These are phyloP conservation scores for Meloidogyne floridensis DNA, from an alignment of 1,140 invertebrate species.

Conservation along the genomic window DNA sequence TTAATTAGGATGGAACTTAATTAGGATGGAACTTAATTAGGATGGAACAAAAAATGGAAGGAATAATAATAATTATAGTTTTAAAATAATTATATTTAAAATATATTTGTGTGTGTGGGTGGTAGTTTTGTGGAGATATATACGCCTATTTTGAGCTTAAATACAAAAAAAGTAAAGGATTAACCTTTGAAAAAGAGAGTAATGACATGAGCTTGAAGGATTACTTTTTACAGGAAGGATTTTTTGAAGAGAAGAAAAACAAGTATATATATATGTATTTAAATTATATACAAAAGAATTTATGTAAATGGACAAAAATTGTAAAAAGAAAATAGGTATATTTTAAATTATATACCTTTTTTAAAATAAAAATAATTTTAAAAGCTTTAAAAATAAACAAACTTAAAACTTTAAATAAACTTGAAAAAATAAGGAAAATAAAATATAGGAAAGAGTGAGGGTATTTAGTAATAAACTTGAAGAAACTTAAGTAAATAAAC, in stretches of 20 bases:
- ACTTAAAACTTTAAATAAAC: background rate
- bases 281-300: background rate
- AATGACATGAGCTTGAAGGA: background rate
- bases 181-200: background rate
- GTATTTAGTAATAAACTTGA: background rate
- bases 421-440: background rate
- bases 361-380: too few relatives aligned
- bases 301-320: background rate
- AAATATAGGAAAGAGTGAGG: background rate
- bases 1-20: too few relatives aligned
- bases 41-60: background rate
- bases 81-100: background rate
- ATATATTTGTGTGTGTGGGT: background rate
- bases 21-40: too few relatives aligned
- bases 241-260: background rate
- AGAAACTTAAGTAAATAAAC: slow-evolving; percentile 12
- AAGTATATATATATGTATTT: background rate
- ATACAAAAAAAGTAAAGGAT: background rate
- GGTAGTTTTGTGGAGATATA: background rate
- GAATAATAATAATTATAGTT: background rate
- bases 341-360: too few relatives aligned
- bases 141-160: background rate
- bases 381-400: too few relatives aligned
- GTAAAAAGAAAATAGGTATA: background rate
- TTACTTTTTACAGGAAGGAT: background rate